Base-by-base conservation (phyloP, 2,888 invertebrate species). In the Calameuta filiformis region DNA sequence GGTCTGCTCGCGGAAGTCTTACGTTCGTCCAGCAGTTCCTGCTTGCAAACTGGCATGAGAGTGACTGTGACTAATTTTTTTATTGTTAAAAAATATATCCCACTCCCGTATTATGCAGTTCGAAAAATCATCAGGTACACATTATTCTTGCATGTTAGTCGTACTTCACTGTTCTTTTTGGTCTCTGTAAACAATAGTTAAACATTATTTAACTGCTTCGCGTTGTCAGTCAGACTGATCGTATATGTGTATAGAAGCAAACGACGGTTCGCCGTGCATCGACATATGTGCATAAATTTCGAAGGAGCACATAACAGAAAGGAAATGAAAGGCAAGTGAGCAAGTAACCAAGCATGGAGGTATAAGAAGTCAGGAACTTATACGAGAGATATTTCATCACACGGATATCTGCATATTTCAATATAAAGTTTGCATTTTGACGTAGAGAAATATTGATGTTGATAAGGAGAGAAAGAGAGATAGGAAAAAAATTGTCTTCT, bases 341-440 rank as follows among this genome's bases (percentile, higher is more conserved):
- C 71, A 71, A 78, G 78, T 78, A 81, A 68, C 56, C 73, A 68
- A 35, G 75, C 73, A 75, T n/a, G 78, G 74, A 35, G 12, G 15
- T 69, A 56, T 23, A 56, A 56, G 56, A 75, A 76, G 79, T 75
- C 74, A 75, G 76, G 71, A 71, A 74, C 73, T 73, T 75, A 74
- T 73, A 71, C 79, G 75, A 79, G 74, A 81, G 82, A 87, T 89
- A 88, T 87, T 87, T 88, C 85, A 86, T 87, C 85, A 83, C 82
- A 82, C 75, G 77, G 83, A 86, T 83, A 87, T 87, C 83, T 85
- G 85, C 87, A 84, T 84, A 84, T 84, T 86, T 82, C 82, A 84
- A 81, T 86, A 86, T 86, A 83, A 85, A 75, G 76, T 76, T 81
- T 81, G 83, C 84, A 83, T 85, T 81, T 83, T 79, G 81, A 75